Conservation (phyloP, 2,113 vertebrate species). For the Rhabdornis inornatus region DNA sequence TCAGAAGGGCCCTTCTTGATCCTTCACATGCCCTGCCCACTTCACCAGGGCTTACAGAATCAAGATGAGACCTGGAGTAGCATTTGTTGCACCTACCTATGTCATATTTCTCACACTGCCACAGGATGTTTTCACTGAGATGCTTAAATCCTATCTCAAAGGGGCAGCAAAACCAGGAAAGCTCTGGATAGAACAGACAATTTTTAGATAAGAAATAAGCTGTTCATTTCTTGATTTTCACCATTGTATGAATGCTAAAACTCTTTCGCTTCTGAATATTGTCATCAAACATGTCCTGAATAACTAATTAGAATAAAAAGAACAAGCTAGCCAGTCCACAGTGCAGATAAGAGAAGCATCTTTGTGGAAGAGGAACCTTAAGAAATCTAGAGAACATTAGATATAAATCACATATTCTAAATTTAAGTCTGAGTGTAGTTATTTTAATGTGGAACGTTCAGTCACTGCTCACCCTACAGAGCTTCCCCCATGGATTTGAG, state of each 20-base stretch:
- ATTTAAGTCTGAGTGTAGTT: conserved; percentile 49
- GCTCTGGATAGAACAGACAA: neutral
- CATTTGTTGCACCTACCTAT: neutral
- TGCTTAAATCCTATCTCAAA: neutral
- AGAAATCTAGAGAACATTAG: neutral
- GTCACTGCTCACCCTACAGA: conserved; percentile 46
- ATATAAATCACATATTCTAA: neutral
- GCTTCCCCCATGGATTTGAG: conserved; percentile 35
- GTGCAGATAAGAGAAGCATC: neutral
- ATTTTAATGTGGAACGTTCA: conserved; percentile 56
- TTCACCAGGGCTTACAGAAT: neutral
- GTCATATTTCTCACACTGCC: neutral
- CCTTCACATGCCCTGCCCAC: neutral
- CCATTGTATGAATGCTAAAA: neutral
- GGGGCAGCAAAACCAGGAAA: neutral
- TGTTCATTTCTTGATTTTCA: neutral
- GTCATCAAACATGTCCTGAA: neutral
- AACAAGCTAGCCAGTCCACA: neutral
- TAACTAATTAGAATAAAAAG: neutral
- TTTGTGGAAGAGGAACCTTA: neutral
- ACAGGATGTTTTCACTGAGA: neutral
- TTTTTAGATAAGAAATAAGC: neutral
- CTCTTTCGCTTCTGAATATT: neutral
- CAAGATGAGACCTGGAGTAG: neutral
- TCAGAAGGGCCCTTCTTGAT: neutral